Evolutionary conservation across 2,888 invertebrate species (phyloP).

Genomic region (Tachystola acroxantha): DNA sequence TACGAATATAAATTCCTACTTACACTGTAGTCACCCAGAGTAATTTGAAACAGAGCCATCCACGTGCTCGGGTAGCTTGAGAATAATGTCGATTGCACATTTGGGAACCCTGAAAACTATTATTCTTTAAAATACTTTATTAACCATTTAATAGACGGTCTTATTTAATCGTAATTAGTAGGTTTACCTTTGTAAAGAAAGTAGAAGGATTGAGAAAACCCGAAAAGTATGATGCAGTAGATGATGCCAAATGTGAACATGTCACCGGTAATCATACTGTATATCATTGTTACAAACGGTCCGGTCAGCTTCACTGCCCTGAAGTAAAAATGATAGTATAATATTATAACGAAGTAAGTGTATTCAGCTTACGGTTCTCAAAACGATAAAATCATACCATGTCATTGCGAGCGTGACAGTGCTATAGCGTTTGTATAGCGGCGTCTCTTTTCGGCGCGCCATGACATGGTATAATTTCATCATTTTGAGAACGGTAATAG

Average conservation of each 20-base stretch:
- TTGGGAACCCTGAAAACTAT: constrained; percentile 81
- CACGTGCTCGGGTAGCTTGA: constrained; percentile 93
- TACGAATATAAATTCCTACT: no score
- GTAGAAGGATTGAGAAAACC: constrained; percentile 97
- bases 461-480: no score
- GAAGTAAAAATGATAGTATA: constrained; percentile 21
- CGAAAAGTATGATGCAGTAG: constrained; percentile 95
- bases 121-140: no score
- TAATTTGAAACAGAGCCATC: constrained; percentile 99
- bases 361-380: no score
- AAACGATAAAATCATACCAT: no score
- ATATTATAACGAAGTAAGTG: no score
- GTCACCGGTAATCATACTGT: constrained; percentile 99
- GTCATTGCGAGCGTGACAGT: no score
- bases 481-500: no score
- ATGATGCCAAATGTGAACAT: constrained; percentile 99
- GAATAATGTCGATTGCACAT: constrained; percentile 88
- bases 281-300: constrained; percentile 99
- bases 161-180: not conserved
- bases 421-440: no score
- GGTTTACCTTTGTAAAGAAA: constrained; percentile 94
- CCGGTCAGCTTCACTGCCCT: constrained; percentile 97
- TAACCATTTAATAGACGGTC: not conserved
- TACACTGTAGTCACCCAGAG: constrained; percentile 98
- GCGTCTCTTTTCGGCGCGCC: no score